Conservation (phyloP, 2,888 invertebrate genomes). For the Stenodera caucasica region DNA sequence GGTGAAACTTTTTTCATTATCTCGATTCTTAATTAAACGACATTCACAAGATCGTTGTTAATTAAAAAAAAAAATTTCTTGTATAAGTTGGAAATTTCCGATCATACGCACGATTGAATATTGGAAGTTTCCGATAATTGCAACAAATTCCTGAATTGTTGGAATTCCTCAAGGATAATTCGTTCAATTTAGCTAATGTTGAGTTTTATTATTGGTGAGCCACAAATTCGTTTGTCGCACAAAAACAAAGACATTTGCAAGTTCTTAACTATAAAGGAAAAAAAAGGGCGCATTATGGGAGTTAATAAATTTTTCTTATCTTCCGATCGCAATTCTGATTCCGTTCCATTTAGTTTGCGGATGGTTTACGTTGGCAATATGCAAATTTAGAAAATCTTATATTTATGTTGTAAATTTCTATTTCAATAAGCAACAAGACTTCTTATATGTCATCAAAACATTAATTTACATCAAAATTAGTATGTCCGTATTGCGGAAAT, state of each 20-base stretch:
- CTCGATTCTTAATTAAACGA: slow-evolving; percentile 29
- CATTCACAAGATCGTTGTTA: slow-evolving; percentile 16
- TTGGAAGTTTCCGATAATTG: not conserved
- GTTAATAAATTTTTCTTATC: slow-evolving; percentile 8
- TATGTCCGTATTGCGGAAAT: not conserved
- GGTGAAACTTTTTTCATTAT: slow-evolving; percentile 34
- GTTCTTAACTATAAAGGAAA: slow-evolving; percentile 4
- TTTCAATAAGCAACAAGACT: not conserved
- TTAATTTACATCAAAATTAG: not conserved
- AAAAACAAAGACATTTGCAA: slow-evolving; percentile 18
- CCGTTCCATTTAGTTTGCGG: not conserved
- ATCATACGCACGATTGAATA: slow-evolving; percentile 23
- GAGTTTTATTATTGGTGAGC: not conserved
- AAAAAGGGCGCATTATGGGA: not conserved
- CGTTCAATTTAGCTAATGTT: not conserved
- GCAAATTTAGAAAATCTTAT: not conserved
- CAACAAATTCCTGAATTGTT: not conserved
- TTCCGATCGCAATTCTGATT: not conserved
- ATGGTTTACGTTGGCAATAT: not conserved
- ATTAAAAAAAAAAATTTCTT: slow-evolving; percentile 30
- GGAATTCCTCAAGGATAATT: too few relatives aligned
- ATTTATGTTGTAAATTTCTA: too few relatives aligned
- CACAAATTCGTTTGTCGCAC: not conserved
- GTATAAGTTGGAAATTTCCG: slow-evolving; percentile 18
- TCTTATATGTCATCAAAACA: not conserved